A percentile compares a stretch with the other conserved stretches of the same genome.
Conservation (phyloP, 23 tunicate species). For the Botrylloides violaceus region DNA sequence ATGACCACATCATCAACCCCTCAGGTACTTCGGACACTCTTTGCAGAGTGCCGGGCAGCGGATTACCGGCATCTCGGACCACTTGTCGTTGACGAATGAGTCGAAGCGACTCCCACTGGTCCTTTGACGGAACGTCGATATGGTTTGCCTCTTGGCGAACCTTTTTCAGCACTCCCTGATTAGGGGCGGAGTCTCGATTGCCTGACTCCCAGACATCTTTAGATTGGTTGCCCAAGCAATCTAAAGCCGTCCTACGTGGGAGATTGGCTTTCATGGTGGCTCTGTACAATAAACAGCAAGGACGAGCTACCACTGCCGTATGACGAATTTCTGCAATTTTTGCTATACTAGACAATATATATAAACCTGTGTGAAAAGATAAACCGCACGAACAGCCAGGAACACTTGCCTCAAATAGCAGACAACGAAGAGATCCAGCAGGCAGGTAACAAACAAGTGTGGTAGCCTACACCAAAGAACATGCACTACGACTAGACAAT, state of each 20-base stretch:
- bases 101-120: background rate
- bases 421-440: too few relatives aligned
- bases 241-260: background rate
- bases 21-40: background rate
- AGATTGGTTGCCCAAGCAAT: background rate
- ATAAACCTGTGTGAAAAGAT: too few relatives aligned
- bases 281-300: too few relatives aligned
- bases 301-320: too few relatives aligned
- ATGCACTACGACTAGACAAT: too few relatives aligned
- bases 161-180: background rate
- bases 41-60: conserved; percentile 1
- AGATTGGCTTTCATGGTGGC: background rate
- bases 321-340: too few relatives aligned
- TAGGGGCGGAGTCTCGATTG: conserved; percentile 1
- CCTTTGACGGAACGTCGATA: background rate
- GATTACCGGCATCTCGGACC: background rate
- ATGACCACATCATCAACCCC: conserved; percentile 1
- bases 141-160: background rate
- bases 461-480: too few relatives aligned
- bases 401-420: too few relatives aligned
- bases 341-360: too few relatives aligned
- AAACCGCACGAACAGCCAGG: too few relatives aligned
- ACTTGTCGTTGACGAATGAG: background rate
- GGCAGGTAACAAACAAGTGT: too few relatives aligned
- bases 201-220: conserved; percentile 10